phyloP scores from a whole-genome alignment of 2,113 vertebrate species.

The Cheilinus undulatus region DNA sequence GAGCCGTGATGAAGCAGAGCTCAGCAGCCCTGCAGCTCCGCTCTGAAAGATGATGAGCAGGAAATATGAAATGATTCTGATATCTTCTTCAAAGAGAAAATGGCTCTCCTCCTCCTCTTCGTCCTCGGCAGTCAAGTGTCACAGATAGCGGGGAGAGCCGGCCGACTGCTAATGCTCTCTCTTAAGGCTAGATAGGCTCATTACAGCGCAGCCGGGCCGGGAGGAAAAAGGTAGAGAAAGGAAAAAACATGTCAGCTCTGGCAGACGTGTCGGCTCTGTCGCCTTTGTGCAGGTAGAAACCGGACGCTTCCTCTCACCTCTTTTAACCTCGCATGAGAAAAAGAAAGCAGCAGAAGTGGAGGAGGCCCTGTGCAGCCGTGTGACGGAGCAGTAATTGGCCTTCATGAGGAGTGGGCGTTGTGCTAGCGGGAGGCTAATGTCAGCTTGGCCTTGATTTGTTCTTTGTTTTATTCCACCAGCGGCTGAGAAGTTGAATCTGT shows the following conservation, averaged over 20 bases:
- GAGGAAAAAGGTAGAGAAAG: conserved; percentile 4
- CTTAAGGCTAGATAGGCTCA: conserved; percentile 58
- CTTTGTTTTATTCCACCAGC: conserved; percentile 48
- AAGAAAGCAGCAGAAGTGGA: conserved; percentile 27
- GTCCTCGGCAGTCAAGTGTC: conserved; percentile 45
- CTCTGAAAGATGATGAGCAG: conserved; percentile 51
- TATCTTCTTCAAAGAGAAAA: conserved; percentile 67
- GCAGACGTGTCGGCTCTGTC: conserved; percentile 46
- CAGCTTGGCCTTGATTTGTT: conserved; percentile 69
- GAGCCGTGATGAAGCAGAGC: conserved; percentile 30
- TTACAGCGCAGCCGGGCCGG: conserved; percentile 44
- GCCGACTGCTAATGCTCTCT: conserved; percentile 47
- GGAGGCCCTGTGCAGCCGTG: conserved; percentile 33
- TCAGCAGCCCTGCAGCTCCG: conserved; percentile 28
- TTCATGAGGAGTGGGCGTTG: conserved; percentile 59
- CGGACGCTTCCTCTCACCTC: conserved; percentile 45
- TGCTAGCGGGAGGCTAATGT: conserved; percentile 64
- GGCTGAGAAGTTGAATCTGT: conserved; percentile 40
- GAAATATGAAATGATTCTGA: conserved; percentile 60
- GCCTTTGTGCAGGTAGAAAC: conserved; percentile 62
- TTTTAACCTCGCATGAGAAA: conserved; percentile 49
- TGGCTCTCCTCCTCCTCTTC: conserved; percentile 40
- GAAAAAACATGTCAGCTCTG: conserved; percentile 51
- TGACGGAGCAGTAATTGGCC: conserved; percentile 67
- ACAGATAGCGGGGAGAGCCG: conserved; percentile 50